Evolutionary conservation across 2,888 invertebrate genomes (phyloP), one percentile per base, ranked within the genome.

Genomic region (Bellardia pandia): DNA sequence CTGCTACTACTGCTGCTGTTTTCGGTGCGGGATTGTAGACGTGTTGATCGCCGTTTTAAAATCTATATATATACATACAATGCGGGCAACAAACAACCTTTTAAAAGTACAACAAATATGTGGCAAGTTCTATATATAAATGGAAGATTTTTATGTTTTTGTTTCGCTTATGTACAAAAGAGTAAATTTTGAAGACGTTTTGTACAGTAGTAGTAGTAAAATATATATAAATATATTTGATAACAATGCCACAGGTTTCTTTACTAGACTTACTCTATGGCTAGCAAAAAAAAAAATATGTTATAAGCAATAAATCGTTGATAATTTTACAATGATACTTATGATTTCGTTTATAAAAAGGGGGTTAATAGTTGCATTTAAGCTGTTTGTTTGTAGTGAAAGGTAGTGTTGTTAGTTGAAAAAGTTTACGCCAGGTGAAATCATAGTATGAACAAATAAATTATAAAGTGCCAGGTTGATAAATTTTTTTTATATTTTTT

Each of bases 241-340:
- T 23, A 56, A 56, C n/a, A 78, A 7, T 66, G 51, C 42, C 48
- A 6, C 16, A 66, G 4, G 14, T 51, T 53, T 16, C 60, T 74
- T 68, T 82, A 89, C 91, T 91, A 92, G 92, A 92, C 92, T 92
- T 90, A 92, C 91, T 92, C 91, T 89, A 74, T 89, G 74, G 91
- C 90, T 91, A 90, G 89, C 77, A 16, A 62, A 72, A 71, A 33
- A n/a, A 51, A 58, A 64, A 62, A 74, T 78, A 42, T 45, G 3
- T 9, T 45, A 79, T 45, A 45, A 45, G 45, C 13, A 11, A 85
- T 82, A 81, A 81, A 74, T 74, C 53, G 74, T 78, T 75, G 71
- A 60, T 78, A 72, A 64, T 66, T 78, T 64, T 77, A 72, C 58
- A 79, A 82, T 71, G 40, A 42, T 33, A 60, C 13, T 80, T 62